Conservation (phyloP, 2,113 vertebrate species). For the Ellobius talpinus region DNA sequence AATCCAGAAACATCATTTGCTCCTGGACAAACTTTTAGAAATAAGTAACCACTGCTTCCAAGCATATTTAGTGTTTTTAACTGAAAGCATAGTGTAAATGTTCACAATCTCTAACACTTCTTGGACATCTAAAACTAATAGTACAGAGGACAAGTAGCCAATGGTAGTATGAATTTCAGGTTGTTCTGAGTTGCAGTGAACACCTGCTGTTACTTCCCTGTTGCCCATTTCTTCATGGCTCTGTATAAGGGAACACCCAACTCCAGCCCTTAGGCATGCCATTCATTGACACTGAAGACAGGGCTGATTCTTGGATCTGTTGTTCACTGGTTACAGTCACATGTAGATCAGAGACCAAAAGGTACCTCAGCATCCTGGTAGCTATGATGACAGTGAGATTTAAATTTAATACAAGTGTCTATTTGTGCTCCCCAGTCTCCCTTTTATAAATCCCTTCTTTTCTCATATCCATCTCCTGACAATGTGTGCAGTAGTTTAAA, state of each 20-base stretch:
- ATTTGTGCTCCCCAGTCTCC: neutral
- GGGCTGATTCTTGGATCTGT: neutral
- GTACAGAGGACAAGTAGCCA: neutral
- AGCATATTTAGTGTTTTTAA: slow-evolving; percentile 47
- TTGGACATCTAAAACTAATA: slow-evolving; percentile 53
- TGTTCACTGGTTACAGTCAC: neutral
- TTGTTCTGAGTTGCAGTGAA: slow-evolving; percentile 28
- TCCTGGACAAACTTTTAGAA: slow-evolving; percentile 42
- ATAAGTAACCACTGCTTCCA: slow-evolving; percentile 17
- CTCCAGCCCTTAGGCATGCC: neutral
- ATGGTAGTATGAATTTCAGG: slow-evolving; percentile 35
- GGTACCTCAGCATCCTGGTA: neutral
- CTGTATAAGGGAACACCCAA: neutral
- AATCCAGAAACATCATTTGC: neutral
- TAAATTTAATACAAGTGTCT: slow-evolving; percentile 19
- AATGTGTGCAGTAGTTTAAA: neutral
- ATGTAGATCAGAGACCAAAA: neutral
- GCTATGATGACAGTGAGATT: neutral
- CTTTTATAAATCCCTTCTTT: slow-evolving; percentile 21
- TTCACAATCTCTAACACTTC: slow-evolving; percentile 22
- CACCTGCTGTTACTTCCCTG: neutral
- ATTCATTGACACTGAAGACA: neutral
- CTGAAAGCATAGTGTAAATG: slow-evolving; percentile 39
- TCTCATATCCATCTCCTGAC: neutral
- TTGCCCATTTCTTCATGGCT: slow-evolving; percentile 14